Evolutionary conservation across 2,797 vertebrate genomes (phyloP).

Genomic region (Rhynchotus rufescens): DNA sequence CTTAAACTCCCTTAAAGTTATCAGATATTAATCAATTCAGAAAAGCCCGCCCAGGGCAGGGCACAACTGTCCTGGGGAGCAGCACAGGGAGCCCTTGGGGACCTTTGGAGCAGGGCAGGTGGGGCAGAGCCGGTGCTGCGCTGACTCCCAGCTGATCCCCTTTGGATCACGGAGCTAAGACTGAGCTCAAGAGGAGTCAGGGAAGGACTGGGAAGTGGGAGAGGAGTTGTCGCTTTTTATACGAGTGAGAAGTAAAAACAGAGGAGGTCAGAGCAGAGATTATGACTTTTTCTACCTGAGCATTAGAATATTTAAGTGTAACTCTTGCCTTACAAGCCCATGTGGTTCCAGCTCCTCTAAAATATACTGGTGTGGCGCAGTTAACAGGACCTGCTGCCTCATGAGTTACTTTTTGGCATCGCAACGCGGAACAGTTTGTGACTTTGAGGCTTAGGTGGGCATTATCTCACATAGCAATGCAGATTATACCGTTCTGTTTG

Average conservation of each 20-base stretch:
- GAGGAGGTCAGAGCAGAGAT: background rate
- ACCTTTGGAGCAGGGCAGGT: background rate
- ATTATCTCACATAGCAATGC: fast-evolving
- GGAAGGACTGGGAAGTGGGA: background rate
- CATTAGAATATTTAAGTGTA: background rate
- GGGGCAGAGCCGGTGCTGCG: background rate
- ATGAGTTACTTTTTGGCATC: background rate
- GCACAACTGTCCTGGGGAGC: background rate
- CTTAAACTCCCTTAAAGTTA: background rate
- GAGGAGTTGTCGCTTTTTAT: background rate
- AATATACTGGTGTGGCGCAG: background rate
- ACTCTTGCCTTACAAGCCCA: background rate
- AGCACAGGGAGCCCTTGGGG: background rate
- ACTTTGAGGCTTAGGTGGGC: background rate
- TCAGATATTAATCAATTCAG: background rate
- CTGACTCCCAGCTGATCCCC: background rate
- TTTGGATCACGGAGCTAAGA: background rate
- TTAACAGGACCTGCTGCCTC: background rate
- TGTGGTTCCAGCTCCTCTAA: background rate
- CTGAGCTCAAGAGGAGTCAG: background rate
- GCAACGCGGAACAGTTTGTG: background rate
- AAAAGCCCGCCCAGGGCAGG: background rate
- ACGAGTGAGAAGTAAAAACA: background rate
- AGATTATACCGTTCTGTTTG: background rate
- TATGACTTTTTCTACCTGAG: background rate